These are phyloP conservation scores for Amorpha juglandis DNA, from an alignment of 2,888 invertebrate species.

Conservation along the genomic window DNA sequence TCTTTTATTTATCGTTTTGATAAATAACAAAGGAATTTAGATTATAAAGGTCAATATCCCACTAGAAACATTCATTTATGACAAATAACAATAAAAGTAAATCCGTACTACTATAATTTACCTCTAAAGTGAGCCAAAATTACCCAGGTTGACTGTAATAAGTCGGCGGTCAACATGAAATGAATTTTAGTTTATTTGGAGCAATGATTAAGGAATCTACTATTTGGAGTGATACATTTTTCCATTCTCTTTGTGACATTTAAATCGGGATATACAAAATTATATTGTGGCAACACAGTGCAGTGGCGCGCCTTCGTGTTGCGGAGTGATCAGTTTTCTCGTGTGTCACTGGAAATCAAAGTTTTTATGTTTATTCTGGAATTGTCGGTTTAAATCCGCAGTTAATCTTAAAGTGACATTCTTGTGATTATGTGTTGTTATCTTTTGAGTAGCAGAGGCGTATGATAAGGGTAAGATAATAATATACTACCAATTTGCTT, in stretches of 20 bases:
- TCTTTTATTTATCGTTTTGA: too few relatives aligned
- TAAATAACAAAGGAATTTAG: too few relatives aligned
- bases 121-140: too few relatives aligned
- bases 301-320: slow-evolving; percentile 67
- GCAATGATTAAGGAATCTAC: too few relatives aligned
- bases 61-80: too few relatives aligned
- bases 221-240: too few relatives aligned
- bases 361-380: slow-evolving; percentile 71
- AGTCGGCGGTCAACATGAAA: too few relatives aligned
- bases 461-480: slow-evolving; percentile 77
- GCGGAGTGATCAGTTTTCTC: slow-evolving; percentile 56
- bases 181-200: too few relatives aligned
- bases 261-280: slow-evolving; percentile 30
- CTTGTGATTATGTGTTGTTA: slow-evolving; percentile 80
- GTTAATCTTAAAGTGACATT: slow-evolving; percentile 59
- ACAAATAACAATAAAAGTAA: too few relatives aligned
- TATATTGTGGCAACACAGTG: slow-evolving; percentile 59
- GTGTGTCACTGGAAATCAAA: slow-evolving; percentile 69
- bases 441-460: slow-evolving; percentile 67
- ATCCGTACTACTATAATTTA: too few relatives aligned
- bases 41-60: too few relatives aligned
- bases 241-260: slow-evolving; percentile 31
- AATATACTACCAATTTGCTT: slow-evolving; percentile 51
- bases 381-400: slow-evolving; percentile 56
- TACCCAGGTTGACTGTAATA: too few relatives aligned